Evolutionary conservation across 2,888 invertebrate genomes (phyloP).

Genomic region (Alentia gelatinosa): DNA sequence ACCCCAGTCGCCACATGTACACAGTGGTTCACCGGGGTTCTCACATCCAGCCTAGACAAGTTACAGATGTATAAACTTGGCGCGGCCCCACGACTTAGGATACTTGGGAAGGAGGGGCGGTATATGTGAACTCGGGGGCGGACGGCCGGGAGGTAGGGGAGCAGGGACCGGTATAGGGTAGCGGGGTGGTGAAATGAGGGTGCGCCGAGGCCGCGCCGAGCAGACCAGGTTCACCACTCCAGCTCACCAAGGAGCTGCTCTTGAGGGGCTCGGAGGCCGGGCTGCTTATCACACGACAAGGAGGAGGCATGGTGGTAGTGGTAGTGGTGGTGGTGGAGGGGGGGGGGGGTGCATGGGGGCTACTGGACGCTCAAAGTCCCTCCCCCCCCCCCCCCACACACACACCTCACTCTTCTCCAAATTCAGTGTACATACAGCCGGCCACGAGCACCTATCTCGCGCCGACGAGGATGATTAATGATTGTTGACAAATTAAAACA

Average conservation of each 20-base stretch:
- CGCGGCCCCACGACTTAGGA: neutral
- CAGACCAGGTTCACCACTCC: neutral
- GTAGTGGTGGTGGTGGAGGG: no score
- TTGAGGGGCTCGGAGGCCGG: neutral
- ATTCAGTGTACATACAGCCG: neutral
- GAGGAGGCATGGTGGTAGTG: no score
- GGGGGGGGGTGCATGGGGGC: no score
- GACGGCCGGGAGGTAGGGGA: neutral
- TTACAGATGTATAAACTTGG: constrained; percentile 30
- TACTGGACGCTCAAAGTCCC: constrained; percentile 28
- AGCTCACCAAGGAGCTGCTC: constrained; percentile 5
- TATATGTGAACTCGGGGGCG: neutral
- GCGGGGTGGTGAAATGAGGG: neutral
- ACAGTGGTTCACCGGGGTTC: neutral
- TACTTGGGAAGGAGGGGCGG: neutral
- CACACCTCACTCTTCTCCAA: no score
- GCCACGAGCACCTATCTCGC: constrained; percentile 18
- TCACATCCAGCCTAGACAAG: neutral
- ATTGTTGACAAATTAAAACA: constrained; percentile 59
- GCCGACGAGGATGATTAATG: constrained; percentile 52
- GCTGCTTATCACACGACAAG: neutral
- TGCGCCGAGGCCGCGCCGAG: neutral
- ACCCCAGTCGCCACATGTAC: neutral
- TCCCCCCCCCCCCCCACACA: no score
- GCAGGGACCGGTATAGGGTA: neutral